Conservation (phyloP, 2,113 vertebrate species). For the Hyaena hyaena region DNA sequence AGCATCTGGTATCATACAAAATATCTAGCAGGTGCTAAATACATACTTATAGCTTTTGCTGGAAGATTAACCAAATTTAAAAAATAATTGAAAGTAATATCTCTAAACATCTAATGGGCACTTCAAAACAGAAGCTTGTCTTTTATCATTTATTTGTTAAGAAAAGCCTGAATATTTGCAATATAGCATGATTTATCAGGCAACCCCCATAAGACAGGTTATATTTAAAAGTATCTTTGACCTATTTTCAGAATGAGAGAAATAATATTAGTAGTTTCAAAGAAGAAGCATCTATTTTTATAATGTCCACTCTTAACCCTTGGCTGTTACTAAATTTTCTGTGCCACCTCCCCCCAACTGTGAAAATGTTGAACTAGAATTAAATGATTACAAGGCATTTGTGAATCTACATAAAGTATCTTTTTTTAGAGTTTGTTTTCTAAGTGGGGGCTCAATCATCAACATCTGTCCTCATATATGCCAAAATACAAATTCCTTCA, state of each 20-base stretch:
- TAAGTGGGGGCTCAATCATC: neutral
- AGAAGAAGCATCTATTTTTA: neutral
- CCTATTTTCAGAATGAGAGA: conserved; percentile 51
- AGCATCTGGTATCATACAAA: neutral
- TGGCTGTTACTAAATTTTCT: neutral
- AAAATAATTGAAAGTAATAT: neutral
- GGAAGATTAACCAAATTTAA: neutral
- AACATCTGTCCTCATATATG: neutral
- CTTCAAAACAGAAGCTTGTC: neutral
- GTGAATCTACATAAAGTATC: neutral
- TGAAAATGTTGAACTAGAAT: neutral
- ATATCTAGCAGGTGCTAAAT: neutral
- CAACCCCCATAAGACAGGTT: neutral
- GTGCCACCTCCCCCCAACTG: neutral
- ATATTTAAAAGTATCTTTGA: neutral
- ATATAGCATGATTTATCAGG: neutral
- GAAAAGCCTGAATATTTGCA: neutral
- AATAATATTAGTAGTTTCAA: neutral
- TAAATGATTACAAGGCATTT: neutral
- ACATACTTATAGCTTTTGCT: neutral
- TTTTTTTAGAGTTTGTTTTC: neutral
- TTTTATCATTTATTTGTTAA: neutral
- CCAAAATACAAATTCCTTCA: conserved; percentile 24
- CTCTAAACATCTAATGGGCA: neutral
- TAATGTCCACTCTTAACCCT: neutral